phyloP scores from a whole-genome alignment of 2,797 vertebrate genomes.

The Kryptolebias ocellatus region DNA sequence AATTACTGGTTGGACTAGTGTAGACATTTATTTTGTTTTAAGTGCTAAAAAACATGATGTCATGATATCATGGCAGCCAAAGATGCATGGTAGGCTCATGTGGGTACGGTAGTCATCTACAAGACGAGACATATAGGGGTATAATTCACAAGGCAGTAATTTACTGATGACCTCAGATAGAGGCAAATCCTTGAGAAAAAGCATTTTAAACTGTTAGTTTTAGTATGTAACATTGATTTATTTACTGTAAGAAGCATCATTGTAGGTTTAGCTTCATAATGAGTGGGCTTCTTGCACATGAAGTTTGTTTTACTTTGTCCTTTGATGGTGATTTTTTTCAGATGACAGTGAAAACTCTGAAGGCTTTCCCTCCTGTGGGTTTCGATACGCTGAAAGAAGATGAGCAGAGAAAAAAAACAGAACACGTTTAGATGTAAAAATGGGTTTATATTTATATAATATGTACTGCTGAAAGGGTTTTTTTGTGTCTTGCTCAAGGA shows the following conservation, averaged over 20 bases:
- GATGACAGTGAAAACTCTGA: conserved; percentile 96
- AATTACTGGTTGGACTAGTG: conserved; percentile 15
- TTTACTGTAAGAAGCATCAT: conserved; percentile 56
- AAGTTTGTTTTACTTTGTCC: conserved; percentile 45
- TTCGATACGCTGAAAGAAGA: conserved; percentile 86
- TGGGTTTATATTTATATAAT: too few relatives aligned
- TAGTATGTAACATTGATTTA: conserved; percentile 7
- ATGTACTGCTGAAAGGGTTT: too few relatives aligned
- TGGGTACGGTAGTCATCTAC: conserved; percentile 18
- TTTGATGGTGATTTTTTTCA: conserved; percentile 76
- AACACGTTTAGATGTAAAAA: neutral
- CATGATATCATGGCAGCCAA: conserved; percentile 26
- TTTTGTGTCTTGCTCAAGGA: too few relatives aligned
- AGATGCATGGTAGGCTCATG: conserved; percentile 5
- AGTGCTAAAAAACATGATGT: conserved; percentile 34
- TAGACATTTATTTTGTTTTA: conserved; percentile 14
- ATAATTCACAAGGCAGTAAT: conserved; percentile 20
- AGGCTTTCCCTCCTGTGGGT: conserved; percentile 92
- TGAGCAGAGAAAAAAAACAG: neutral
- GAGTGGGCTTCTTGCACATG: conserved; percentile 45
- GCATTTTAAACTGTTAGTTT: conserved; percentile 37
- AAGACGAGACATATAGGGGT: conserved; percentile 8
- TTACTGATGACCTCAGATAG: conserved; percentile 32
- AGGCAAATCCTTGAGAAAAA: conserved; percentile 40
- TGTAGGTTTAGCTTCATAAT: conserved; percentile 48